Conservation (phyloP, 2,888 invertebrate genomes). For the Germaria angustata region DNA sequence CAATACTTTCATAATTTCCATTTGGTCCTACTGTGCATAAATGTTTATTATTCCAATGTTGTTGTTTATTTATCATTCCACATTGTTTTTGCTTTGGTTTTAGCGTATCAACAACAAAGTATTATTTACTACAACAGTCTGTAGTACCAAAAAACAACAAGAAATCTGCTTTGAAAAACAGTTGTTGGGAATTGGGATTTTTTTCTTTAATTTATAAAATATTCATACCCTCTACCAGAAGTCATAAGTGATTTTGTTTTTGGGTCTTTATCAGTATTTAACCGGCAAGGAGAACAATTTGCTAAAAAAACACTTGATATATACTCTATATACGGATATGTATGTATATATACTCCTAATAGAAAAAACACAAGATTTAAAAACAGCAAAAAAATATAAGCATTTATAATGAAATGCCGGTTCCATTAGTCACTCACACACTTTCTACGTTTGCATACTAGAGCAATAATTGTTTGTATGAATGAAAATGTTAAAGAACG, state of each 20-base stretch:
- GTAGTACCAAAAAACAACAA: not conserved
- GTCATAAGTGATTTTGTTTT: not conserved
- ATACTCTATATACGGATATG: too few relatives aligned
- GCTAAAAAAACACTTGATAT: not conserved
- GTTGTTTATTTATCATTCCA: not conserved
- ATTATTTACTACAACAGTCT: not conserved
- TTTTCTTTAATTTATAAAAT: not conserved
- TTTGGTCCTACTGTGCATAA: not conserved
- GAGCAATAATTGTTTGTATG: not conserved
- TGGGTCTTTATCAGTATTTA: conserved; percentile 48
- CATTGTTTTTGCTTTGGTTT: not conserved
- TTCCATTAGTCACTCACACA: conserved; percentile 37
- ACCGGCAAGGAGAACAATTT: conserved; percentile 11
- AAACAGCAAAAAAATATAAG: not conserved
- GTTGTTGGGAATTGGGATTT: conserved; percentile 26
- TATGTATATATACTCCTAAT: too few relatives aligned
- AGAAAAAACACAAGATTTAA: conserved; percentile 11
- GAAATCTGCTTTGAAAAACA: not conserved
- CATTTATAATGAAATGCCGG: conserved; percentile 33
- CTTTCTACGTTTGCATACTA: not conserved
- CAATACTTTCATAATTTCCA: not conserved
- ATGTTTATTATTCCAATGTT: not conserved
- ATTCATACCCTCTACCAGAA: not conserved
- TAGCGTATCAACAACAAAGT: not conserved
- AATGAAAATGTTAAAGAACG: not conserved